Conservation (phyloP, 2,797 vertebrate genomes). For the Toxotes lorentzi region DNA sequence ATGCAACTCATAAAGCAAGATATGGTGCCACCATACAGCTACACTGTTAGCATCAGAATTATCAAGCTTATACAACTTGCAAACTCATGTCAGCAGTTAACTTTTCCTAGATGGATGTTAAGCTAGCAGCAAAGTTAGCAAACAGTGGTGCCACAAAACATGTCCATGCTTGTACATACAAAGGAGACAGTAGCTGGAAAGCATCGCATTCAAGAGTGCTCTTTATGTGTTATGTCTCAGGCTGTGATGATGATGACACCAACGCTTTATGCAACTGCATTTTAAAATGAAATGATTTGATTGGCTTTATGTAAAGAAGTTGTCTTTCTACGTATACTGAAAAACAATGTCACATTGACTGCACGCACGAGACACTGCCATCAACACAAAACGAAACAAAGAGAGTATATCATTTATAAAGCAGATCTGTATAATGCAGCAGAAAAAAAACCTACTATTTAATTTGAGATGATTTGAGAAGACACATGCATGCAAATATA, state of each 20-base stretch:
- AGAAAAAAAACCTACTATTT: not conserved
- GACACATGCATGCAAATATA: constrained; percentile 10
- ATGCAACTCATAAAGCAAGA: not conserved
- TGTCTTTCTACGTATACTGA: not conserved
- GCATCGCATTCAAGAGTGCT: not conserved
- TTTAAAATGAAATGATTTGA: not conserved
- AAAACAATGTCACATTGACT: not conserved
- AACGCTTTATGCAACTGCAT: not conserved
- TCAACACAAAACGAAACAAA: not conserved
- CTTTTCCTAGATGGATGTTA: not conserved
- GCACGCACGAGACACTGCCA: not conserved
- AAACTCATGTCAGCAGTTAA: not conserved
- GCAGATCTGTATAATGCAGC: not conserved
- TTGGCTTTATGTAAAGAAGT: not conserved
- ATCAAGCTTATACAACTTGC: not conserved
- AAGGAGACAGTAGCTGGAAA: not conserved
- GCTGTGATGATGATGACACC: not conserved
- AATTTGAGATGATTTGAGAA: constrained; percentile 3
- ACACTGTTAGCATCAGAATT: not conserved
- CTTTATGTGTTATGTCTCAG: not conserved
- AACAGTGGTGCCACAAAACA: not conserved
- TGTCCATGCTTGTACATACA: not conserved
- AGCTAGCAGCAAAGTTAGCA: not conserved
- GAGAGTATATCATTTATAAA: not conserved
- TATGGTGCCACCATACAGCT: too few relatives aligned